Percentiles rank a stretch among this genome's conserved stretches.
Evolutionary conservation across 2,797 vertebrate genomes (phyloP).

Genomic region (Scolopax bukidnonensis): DNA sequence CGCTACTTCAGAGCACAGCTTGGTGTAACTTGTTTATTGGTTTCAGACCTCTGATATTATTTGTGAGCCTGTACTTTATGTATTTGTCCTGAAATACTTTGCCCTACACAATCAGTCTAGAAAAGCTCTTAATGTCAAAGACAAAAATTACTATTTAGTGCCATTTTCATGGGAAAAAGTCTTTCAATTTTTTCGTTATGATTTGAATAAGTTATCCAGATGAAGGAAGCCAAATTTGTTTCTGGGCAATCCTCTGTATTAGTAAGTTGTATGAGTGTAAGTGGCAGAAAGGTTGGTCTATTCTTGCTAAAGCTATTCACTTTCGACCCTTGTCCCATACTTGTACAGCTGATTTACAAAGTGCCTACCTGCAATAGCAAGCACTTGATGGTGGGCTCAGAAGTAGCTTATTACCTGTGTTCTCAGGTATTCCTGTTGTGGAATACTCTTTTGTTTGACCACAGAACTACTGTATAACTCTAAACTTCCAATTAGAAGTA

Average conservation of each 20-base stretch:
- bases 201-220: neutral
- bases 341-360: neutral
- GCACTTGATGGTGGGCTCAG: neutral
- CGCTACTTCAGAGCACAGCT: neutral
- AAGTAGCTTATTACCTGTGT: neutral
- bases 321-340: neutral
- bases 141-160: neutral
- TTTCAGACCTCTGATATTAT: neutral
- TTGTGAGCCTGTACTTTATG: neutral
- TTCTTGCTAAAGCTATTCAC: neutral
- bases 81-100: neutral
- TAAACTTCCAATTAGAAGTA: neutral
- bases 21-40: neutral
- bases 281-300: neutral
- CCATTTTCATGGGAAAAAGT: neutral
- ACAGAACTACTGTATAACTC: neutral
- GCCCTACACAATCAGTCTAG: neutral
- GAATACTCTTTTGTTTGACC: neutral
- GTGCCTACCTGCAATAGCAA: neutral
- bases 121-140: neutral
- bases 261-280: neutral
- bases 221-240: neutral
- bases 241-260: neutral
- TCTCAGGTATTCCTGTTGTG: neutral
- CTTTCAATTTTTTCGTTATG: neutral